Evolutionary conservation across 2,888 invertebrate genomes (phyloP).

Genomic region (Mythimna impura): DNA sequence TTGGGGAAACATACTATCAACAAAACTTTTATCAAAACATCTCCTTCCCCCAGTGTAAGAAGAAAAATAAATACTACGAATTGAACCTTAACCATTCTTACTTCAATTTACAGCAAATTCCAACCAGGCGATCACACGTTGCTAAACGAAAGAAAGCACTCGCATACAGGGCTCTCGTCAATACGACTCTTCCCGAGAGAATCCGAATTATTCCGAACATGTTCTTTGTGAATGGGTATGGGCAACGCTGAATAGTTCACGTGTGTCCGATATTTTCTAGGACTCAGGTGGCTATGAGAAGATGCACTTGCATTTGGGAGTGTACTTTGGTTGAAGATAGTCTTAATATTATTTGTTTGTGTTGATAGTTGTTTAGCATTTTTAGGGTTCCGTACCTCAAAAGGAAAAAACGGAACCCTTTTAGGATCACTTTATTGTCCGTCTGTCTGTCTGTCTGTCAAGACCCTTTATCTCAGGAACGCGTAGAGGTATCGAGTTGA

Average conservation of each 20-base stretch:
- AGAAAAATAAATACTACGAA: constrained; percentile 13
- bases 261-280: constrained; percentile 34
- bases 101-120: constrained; percentile 26
- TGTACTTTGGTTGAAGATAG: background rate
- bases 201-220: constrained; percentile 53
- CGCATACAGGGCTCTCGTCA: constrained; percentile 22
- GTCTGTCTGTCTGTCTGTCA: too few relatives aligned
- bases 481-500: too few relatives aligned
- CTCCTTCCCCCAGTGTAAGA: background rate
- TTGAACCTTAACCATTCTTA: constrained; percentile 18
- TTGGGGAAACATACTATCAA: background rate
- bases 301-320: constrained; percentile 22
- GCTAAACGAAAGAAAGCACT: constrained; percentile 57
- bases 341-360: background rate
- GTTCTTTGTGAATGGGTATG: constrained; percentile 51
- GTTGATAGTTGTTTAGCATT: background rate
- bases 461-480: too few relatives aligned
- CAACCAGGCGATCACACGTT: constrained; percentile 23
- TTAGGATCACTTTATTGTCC: too few relatives aligned
- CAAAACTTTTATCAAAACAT: background rate
- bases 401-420: too few relatives aligned
- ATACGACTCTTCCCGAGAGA: constrained; percentile 33
- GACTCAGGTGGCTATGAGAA: constrained; percentile 16
- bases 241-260: constrained; percentile 43
- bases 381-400: too few relatives aligned